Evolutionary conservation across 2,113 vertebrate genomes (phyloP).

Genomic region (Gallinago undulata): DNA sequence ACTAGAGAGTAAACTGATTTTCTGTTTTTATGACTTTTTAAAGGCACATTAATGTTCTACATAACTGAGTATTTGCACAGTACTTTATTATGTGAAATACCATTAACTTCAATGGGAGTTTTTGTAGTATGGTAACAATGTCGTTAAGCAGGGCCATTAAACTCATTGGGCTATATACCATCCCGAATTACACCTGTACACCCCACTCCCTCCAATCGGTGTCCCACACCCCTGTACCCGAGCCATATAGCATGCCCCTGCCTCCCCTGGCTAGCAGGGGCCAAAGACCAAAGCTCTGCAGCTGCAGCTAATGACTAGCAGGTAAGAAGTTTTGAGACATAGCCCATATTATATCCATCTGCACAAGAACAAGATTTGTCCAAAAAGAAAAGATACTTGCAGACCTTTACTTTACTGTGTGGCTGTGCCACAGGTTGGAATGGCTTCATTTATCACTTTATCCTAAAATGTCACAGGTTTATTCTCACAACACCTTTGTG

Average conservation of each 20-base stretch:
- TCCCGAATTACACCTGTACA: slow-evolving; percentile 27
- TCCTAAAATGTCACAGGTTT: neutral
- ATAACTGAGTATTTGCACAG: slow-evolving; percentile 40
- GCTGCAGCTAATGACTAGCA: slow-evolving; percentile 19
- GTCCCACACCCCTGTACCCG: neutral
- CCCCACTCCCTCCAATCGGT: neutral
- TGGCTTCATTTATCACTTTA: neutral
- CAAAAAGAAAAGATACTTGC: neutral
- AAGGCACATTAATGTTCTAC: slow-evolving; percentile 38
- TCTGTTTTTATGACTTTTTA: slow-evolving; percentile 43
- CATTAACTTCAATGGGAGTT: slow-evolving; percentile 61
- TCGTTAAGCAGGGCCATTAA: slow-evolving; percentile 53
- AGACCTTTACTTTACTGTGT: neutral
- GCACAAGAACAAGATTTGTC: neutral
- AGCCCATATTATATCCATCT: neutral
- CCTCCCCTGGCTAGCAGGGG: neutral
- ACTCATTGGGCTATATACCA: slow-evolving; percentile 21
- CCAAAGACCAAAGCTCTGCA: neutral
- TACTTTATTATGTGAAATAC: slow-evolving; percentile 61
- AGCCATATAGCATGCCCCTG: neutral
- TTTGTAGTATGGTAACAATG: slow-evolving; percentile 48
- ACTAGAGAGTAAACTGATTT: slow-evolving; percentile 18
- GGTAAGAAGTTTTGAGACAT: neutral
- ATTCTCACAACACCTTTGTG: neutral
- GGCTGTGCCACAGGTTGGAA: neutral